These are phyloP conservation scores for Metridium senile DNA, from an alignment of 92 coral and sea anemone genomes.

Conservation along the genomic window DNA sequence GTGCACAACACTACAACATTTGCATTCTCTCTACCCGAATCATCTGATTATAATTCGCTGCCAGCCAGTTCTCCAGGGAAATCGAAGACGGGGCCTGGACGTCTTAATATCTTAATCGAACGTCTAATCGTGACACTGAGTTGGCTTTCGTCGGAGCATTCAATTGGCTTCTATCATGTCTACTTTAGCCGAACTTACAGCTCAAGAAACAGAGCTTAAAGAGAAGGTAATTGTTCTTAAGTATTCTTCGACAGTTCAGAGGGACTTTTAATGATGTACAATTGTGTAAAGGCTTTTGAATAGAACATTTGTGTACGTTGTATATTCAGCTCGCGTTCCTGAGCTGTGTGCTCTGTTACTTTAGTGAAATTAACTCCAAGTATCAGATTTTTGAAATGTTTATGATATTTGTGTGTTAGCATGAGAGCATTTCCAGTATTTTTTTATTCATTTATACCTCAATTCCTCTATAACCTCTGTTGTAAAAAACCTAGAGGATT, in stretches of 20 bases:
- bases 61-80: slow-evolving; percentile 18
- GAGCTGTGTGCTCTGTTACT: background rate
- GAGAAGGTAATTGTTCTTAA: slow-evolving; percentile 36
- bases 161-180: slow-evolving; percentile 27
- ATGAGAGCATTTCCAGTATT: background rate
- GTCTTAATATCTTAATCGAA: background rate
- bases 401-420: slow-evolving; percentile 8
- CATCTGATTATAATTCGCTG: slow-evolving; percentile 2
- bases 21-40: slow-evolving; percentile 51
- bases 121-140: background rate
- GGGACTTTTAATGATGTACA: background rate
- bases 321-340: background rate
- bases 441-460: background rate
- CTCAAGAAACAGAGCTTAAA: slow-evolving; percentile 54
- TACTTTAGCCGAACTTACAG: slow-evolving; percentile 50
- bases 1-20: slow-evolving; percentile 60
- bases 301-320: background rate
- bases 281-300: slow-evolving; percentile 1
- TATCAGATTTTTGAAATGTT: slow-evolving; percentile 14
- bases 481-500: background rate
- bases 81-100: background rate
- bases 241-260: slow-evolving; percentile 7
- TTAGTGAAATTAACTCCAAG: slow-evolving; percentile 1
- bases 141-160: slow-evolving; percentile 6
- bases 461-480: background rate